Percentiles rank a stretch among this genome's conserved stretches.
These are phyloP conservation scores for Gallinago solitaria DNA, from an alignment of 2,797 vertebrate genomes.

Conservation along the genomic window DNA sequence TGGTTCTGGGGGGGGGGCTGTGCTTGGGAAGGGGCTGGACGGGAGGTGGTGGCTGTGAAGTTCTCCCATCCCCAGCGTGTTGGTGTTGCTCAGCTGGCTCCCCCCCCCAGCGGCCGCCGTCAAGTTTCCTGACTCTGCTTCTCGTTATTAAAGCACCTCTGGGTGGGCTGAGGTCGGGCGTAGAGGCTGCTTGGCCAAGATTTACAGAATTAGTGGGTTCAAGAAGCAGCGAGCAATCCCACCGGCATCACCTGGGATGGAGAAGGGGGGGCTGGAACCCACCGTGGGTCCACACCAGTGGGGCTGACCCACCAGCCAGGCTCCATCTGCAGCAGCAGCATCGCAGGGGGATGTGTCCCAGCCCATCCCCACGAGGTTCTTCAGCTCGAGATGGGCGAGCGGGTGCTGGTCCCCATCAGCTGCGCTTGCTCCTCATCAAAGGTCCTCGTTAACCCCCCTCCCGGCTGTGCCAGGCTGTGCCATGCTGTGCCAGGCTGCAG, in stretches of 20 bases:
- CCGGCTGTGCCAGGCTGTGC: background rate
- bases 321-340: background rate
- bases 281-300: accelerated
- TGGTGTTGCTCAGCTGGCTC: background rate
- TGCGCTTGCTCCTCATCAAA: background rate
- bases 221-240: accelerated
- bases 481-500: conserved; percentile 48
- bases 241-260: background rate
- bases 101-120: background rate
- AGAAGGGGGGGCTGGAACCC: background rate
- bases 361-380: accelerated
- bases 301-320: accelerated
- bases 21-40: accelerated
- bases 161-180: background rate
- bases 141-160: background rate
- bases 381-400: background rate
- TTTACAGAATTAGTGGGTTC: background rate
- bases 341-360: accelerated
- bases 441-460: background rate
- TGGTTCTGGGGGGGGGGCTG: background rate
- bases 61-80: background rate
- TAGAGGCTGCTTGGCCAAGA: background rate
- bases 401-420: background rate
- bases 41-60: background rate
- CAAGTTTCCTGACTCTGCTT: background rate